Conservation (phyloP, 2,888 invertebrate species). For the Thereva unica region DNA sequence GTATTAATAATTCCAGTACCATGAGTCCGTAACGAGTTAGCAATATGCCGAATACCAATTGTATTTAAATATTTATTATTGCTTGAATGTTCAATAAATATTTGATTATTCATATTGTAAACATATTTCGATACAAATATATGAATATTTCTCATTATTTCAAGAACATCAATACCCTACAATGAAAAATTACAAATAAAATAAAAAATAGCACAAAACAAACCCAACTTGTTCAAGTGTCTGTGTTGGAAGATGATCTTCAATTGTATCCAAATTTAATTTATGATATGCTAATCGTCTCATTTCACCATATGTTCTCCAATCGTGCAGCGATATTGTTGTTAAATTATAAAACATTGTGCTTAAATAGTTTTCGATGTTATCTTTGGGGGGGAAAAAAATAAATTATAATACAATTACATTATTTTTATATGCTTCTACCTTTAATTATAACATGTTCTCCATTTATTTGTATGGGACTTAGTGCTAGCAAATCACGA, state of each 20-base stretch:
- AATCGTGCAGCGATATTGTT: constrained; percentile 95
- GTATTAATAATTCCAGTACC: constrained; percentile 96
- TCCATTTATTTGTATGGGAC: constrained; percentile 63
- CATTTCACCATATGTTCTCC: constrained; percentile 98
- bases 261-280: constrained; percentile 78
- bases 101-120: constrained; percentile 95
- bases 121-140: constrained; percentile 91
- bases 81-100: constrained; percentile 90
- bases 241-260: constrained; percentile 93
- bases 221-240: constrained; percentile 85
- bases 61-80: constrained; percentile 93
- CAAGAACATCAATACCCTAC: constrained; percentile 89
- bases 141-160: constrained; percentile 96
- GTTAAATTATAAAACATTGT: constrained; percentile 96
- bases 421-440: constrained; percentile 47
- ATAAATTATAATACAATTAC: constrained; percentile 27
- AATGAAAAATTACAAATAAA: constrained; percentile 36
- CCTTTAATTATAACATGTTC: constrained; percentile 68
- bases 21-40: constrained; percentile 95
- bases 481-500: constrained; percentile 64
- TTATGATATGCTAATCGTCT: constrained; percentile 86
- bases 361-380: constrained; percentile 88
- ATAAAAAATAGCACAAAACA: too few relatives aligned
- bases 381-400: constrained; percentile 48
- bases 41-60: constrained; percentile 91